Percentiles rank a stretch among this genome's conserved stretches.
These are phyloP conservation scores for Campylomormyrus numenius DNA, from an alignment of 2,113 vertebrate genomes.

Conservation along the genomic window DNA sequence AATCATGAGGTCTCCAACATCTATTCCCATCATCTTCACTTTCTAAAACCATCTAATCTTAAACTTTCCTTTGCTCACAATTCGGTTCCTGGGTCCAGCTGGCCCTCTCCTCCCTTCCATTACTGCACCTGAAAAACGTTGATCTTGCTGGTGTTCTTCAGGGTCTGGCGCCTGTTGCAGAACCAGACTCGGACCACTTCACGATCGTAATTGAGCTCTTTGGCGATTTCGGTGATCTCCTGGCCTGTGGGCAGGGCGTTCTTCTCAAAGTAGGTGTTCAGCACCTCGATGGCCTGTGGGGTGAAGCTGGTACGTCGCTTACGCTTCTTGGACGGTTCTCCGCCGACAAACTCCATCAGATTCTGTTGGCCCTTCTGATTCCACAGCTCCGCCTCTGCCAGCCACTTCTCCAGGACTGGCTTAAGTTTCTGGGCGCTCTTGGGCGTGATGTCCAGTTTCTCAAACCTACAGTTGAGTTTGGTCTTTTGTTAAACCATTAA, in stretches of 20 bases:
- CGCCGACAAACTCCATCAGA: conserved; percentile 93
- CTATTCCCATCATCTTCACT: not conserved
- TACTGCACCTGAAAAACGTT: conserved; percentile 85
- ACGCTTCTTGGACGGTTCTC: conserved; percentile 90
- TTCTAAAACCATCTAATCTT: not conserved
- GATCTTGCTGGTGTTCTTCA: conserved; percentile 97
- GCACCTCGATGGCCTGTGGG: conserved; percentile 87
- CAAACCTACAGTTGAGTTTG: conserved; percentile 65
- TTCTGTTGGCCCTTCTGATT: conserved; percentile 95
- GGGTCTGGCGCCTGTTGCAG: conserved; percentile 92
- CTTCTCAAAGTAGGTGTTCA: conserved; percentile 93
- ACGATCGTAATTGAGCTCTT: conserved; percentile 93
- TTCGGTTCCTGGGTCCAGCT: not conserved
- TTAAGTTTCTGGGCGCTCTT: conserved; percentile 97
- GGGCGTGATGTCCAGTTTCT: conserved; percentile 93
- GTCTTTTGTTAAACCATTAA: not conserved
- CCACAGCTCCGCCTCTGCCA: conserved; percentile 87
- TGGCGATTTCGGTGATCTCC: conserved; percentile 92
- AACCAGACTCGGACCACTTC: conserved; percentile 96
- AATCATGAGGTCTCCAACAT: not conserved
- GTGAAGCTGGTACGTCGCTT: conserved; percentile 94
- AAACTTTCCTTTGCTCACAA: not conserved
- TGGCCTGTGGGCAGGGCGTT: conserved; percentile 88
- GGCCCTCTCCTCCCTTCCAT: not conserved
- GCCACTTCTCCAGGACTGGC: conserved; percentile 90